Base-by-base conservation (phyloP, 2,113 vertebrate species). In the Triplophysa rosa region DNA sequence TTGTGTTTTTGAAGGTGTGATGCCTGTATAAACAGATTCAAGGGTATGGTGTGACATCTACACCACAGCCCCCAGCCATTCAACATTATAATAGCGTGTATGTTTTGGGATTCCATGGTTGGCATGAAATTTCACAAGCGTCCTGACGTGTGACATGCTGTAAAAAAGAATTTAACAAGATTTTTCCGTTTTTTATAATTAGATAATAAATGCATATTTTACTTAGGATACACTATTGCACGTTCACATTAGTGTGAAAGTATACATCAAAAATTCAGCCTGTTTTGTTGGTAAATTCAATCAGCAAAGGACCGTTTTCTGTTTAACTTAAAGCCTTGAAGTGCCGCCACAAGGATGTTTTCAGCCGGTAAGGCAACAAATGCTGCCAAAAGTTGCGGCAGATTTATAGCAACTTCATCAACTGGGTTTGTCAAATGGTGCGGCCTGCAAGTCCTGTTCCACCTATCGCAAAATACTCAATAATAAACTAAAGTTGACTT, bases 1-100 rank as follows among this genome's bases (percentile, higher is more conserved):
- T 62, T 73, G 56, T 45, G 3, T 8, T 74, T 62, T 29, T 62
- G 14, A 74, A 62, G 40, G 72, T 74, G 40, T n/a, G 59, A 63
- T 63, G 58, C 10, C 0, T 62, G 72, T 47, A 8, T 47, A 29
- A 63, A 63, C 58, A n/a, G 3, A 63, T 62, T 74, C 71, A 63
- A n/a, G 16, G 23, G 21, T 49, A 62, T 74, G 54, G 63, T 62
- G 69, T 63, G 62, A 63, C 58, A 2, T 40, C 33, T 45, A 10
- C 21, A 21, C n/a, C 10, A 17, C 13, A 42, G 56, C 21, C 21
- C 13, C 21, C n/a, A 49, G 42, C 19, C 52, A 37, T 72, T 59
- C 4, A 33, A 61, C n/a, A 61, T 24, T 61, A 61, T 2, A 3
- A 9, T 17, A 61, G 19, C n/a, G 23, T 29, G 8, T 6, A 52